Percentiles rank a stretch among this genome's conserved stretches.
phyloP scores from a whole-genome alignment of 2,113 vertebrate species.

The Cephalopterus ornatus region DNA sequence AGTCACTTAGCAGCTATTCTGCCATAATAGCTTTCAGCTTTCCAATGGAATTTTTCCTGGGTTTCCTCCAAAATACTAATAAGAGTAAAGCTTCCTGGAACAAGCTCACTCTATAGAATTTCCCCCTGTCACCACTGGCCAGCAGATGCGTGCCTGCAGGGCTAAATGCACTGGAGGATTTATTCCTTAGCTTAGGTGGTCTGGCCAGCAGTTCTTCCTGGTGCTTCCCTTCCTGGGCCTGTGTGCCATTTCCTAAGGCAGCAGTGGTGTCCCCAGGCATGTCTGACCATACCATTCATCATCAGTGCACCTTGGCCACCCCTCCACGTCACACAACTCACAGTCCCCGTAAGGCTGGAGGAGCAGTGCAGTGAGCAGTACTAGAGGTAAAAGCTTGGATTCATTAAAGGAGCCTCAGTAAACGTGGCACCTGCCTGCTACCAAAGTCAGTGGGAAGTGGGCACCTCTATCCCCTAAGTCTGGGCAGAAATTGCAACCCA shows the following conservation, averaged over 20 bases:
- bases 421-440: neutral
- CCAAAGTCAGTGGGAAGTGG: neutral
- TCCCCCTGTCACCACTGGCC: neutral
- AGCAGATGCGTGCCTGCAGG: slow-evolving; percentile 25
- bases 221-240: neutral
- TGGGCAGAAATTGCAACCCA: neutral
- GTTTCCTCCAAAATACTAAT: slow-evolving; percentile 31
- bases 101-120: neutral
- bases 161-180: neutral
- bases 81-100: slow-evolving; percentile 11
- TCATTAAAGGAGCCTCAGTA: neutral
- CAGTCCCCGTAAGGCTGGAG: neutral
- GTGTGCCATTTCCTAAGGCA: neutral
- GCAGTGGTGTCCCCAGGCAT: neutral
- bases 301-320: neutral
- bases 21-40: slow-evolving; percentile 28
- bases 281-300: neutral
- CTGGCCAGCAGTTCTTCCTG: neutral
- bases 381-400: neutral
- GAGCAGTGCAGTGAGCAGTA: neutral
- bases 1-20: slow-evolving; percentile 27
- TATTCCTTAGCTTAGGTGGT: neutral
- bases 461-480: neutral
- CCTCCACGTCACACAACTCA: neutral
- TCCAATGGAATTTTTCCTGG: slow-evolving; percentile 47